Percentiles rank a stretch among this genome's conserved stretches.
Conservation (phyloP, 2,797 vertebrate genomes). For the Micrastur ruficollis region DNA sequence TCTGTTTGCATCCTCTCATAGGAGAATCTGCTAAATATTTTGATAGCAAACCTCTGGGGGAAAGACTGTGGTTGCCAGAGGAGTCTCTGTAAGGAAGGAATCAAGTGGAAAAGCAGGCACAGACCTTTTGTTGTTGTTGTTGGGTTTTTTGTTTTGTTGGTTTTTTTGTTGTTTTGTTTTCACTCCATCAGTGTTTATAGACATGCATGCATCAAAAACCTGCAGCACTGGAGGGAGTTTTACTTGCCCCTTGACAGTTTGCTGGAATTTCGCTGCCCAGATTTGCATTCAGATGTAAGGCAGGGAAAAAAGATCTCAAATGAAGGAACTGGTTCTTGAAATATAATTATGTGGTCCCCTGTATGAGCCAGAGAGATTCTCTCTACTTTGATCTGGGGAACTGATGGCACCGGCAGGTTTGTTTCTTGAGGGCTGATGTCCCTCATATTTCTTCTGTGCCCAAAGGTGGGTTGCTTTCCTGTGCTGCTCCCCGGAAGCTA, state of each 20-base stretch:
- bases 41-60: neutral
- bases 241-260: neutral
- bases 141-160: no score
- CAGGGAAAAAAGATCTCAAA: neutral
- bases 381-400: neutral
- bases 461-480: neutral
- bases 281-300: neutral
- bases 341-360: neutral
- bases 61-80: neutral
- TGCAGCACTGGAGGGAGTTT: neutral
- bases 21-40: neutral
- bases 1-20: neutral
- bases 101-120: neutral
- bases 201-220: neutral
- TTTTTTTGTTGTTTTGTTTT: neutral
- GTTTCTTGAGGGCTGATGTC: neutral
- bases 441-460: neutral
- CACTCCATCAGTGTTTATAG: neutral
- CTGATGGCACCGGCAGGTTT: accelerated
- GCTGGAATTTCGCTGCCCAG: neutral
- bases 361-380: neutral
- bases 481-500: neutral
- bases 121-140: neutral
- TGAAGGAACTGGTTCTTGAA: neutral
- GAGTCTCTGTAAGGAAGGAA: neutral